A percentile compares a stretch with the other conserved stretches of the same genome.
These are phyloP conservation scores for Chrysochloris asiatica DNA, from an alignment of 2,113 vertebrate species.

Conservation along the genomic window DNA sequence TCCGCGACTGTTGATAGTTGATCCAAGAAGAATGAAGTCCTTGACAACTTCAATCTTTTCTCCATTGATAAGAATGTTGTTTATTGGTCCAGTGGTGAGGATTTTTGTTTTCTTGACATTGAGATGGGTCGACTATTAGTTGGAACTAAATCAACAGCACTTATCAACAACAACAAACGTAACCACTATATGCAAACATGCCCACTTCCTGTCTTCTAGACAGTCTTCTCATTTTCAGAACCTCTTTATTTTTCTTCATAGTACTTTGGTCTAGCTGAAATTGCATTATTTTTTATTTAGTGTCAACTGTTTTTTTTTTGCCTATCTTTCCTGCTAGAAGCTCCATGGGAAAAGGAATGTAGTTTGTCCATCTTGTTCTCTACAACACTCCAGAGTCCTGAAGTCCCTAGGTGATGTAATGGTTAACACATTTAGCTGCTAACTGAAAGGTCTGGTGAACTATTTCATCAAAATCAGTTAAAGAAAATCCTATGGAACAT, in stretches of 20 bases:
- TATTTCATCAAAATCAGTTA: background rate
- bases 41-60: too few species aligned
- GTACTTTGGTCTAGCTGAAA: conserved; percentile 5
- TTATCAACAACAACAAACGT: too few species aligned
- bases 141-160: too few species aligned
- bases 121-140: too few species aligned
- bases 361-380: background rate
- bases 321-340: conserved; percentile 40
- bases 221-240: background rate
- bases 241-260: conserved; percentile 31
- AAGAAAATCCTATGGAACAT: background rate
- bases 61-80: too few species aligned
- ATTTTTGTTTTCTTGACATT: too few species aligned
- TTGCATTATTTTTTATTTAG: background rate
- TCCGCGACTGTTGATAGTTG: too few species aligned
- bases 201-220: background rate
- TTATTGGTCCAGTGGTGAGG: too few species aligned
- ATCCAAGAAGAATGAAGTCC: too few species aligned
- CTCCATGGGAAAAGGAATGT: background rate
- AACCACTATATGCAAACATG: background rate
- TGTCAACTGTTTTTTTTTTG: background rate
- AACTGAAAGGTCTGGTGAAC: background rate
- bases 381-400: background rate
- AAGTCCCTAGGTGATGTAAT: background rate
- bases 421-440: background rate